Base-by-base conservation (phyloP, 1,140 invertebrate species). In the Orussus abietinus region DNA sequence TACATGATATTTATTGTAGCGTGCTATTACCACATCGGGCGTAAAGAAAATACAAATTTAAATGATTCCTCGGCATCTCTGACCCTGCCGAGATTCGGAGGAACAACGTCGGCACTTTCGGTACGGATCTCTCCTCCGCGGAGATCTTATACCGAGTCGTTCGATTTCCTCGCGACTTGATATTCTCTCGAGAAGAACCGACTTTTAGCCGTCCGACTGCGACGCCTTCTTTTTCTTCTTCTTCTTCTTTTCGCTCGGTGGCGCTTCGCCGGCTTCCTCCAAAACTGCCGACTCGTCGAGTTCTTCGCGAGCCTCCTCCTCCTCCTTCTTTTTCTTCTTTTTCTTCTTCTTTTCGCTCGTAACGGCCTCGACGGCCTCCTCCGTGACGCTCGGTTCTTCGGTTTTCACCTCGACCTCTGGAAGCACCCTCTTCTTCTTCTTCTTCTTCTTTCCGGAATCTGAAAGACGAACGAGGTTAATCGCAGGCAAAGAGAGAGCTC, bases 241-340 rank as follows among this genome's bases (percentile, higher is more conserved):
- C 21, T 65, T 70, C 31, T 60, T 66, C 30, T 67, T 66, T 35
- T 62, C 50, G 15, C 34, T 49, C 22, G 34, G 25, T 11, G 49
- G 49, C 7, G 47, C 36, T 18, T 38, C 43, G 21, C 41, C 31
- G 32, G 21, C 31, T 40, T 50, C 37, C 7, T 35, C 28, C 6
- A 35, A 36, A 5, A 49, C 34, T 38, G 57, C 50, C 22, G 51
- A 49, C 4, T 58, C 62, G 13, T 51, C 38, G 9, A 40, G 53
- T 37, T 66, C 64, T 38, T 59, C 51, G 41, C 66, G 60, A 14
- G 55, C 54, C 45, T 61, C 60, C 42, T 60, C 62, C 57, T 70
- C 69, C 43, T 67, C 70, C 51, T 74, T 74, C 37, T 74, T 75
- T 42, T 72, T 73, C 9, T 57, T 55, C 36, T 59, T 59, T 13